phyloP scores from a whole-genome alignment of 2,888 invertebrate genomes.

The Tachina grossa region DNA sequence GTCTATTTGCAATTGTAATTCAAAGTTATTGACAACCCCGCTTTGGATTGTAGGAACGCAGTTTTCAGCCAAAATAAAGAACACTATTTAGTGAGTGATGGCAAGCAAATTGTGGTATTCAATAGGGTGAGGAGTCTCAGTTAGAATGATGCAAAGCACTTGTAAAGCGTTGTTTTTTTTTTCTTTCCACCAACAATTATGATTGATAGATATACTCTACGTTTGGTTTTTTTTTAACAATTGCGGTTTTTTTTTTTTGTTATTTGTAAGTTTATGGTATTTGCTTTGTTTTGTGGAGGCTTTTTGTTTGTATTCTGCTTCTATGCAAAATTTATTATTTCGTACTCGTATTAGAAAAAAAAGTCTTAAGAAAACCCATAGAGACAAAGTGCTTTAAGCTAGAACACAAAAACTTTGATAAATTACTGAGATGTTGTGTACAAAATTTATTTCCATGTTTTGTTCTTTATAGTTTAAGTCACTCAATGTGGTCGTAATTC shows the following conservation, averaged over 20 bases:
- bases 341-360: background rate
- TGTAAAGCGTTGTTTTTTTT: too few relatives aligned
- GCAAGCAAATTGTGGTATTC: background rate
- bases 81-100: conserved; percentile 9
- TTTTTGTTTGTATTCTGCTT: conserved; percentile 22
- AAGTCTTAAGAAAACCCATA: conserved; percentile 47
- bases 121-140: background rate
- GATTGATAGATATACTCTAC: background rate
- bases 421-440: conserved; percentile 8
- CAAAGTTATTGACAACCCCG: conserved; percentile 58
- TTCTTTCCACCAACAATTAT: background rate
- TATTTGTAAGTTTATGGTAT: conserved; percentile 37
- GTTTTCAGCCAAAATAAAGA: background rate
- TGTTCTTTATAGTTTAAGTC: conserved; percentile 43
- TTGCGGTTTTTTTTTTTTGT: conserved; percentile 7
- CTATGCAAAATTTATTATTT: conserved; percentile 40
- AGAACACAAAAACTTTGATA: conserved; percentile 58
- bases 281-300: background rate
- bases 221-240: background rate
- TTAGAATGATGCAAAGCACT: background rate
- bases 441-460: conserved; percentile 44
- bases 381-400: conserved; percentile 27
- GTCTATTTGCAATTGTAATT: conserved; percentile 60
- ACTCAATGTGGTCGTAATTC: conserved; percentile 61
- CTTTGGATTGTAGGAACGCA: background rate